Percentiles rank a stretch among this genome's conserved stretches.
Conservation (phyloP, 2,888 invertebrate species). For the Uloborus plumipes region DNA sequence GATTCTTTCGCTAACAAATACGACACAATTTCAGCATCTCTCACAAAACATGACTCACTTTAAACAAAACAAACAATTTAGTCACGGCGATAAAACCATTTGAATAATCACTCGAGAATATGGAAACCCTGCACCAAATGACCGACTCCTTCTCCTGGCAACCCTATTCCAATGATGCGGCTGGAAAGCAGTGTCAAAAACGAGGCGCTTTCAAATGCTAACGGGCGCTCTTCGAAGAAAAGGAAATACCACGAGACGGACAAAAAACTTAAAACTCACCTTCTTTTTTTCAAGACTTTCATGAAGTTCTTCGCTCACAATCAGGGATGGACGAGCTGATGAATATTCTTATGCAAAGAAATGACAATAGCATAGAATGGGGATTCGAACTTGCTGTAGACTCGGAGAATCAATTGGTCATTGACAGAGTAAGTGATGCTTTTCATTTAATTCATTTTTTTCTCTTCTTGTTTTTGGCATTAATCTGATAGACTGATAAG, state of each 20-base stretch:
- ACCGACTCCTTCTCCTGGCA: neutral
- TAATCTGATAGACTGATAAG: no score
- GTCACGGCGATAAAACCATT: no score
- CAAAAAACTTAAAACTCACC: neutral
- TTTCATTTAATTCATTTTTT: neutral
- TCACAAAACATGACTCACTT: no score
- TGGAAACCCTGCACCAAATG: no score
- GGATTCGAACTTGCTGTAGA: constrained; percentile 40
- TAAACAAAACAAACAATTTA: no score
- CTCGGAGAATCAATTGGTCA: constrained; percentile 36
- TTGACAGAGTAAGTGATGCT: constrained; percentile 41
- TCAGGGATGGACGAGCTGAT: constrained; percentile 47
- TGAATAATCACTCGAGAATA: no score
- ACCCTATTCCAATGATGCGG: constrained; percentile 36
- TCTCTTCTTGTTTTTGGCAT: neutral
- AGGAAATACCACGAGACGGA: neutral
- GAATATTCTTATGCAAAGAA: constrained; percentile 54
- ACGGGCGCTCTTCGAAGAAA: neutral
- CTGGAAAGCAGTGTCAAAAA: constrained; percentile 28
- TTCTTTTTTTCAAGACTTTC: neutral
- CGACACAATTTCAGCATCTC: no score
- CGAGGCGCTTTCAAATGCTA: constrained; percentile 36
- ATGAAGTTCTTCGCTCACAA: neutral
- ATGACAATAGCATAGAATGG: constrained; percentile 42
- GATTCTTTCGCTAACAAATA: no score